phyloP scores from a whole-genome alignment of 2,888 invertebrate species.

The Sinopyrophorus schimmeli region DNA sequence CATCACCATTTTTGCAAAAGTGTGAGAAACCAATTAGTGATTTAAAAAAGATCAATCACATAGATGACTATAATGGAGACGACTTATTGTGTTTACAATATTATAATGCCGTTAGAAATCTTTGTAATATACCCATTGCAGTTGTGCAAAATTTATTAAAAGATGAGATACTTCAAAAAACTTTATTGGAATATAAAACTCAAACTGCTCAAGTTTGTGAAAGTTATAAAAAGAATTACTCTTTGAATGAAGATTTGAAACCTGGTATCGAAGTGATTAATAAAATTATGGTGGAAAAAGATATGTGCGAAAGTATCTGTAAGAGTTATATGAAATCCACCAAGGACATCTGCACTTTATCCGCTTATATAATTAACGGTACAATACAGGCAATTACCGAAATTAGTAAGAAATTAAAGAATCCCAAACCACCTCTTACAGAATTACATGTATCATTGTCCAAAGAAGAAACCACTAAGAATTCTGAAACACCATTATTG shows the following conservation, averaged over 20 bases:
- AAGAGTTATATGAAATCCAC: too few species aligned
- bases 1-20: too few species aligned
- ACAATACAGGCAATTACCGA: background rate
- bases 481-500: too few species aligned
- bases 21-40: constrained; percentile 18
- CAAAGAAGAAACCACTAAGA: too few species aligned
- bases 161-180: background rate
- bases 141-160: background rate
- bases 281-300: background rate
- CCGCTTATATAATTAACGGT: constrained; percentile 8
- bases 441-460: background rate
- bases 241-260: background rate
- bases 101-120: constrained; percentile 33
- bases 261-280: constrained; percentile 1
- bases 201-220: background rate
- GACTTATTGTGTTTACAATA: constrained; percentile 39
- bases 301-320: constrained; percentile 9
- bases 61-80: constrained; percentile 16
- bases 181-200: background rate
- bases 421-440: background rate
- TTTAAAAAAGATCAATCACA: constrained; percentile 28
- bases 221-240: background rate
- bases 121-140: background rate
- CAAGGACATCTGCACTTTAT: constrained; percentile 6
- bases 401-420: background rate